Evolutionary conservation across 2,797 vertebrate species (phyloP).

Genomic region (Betta splendens): DNA sequence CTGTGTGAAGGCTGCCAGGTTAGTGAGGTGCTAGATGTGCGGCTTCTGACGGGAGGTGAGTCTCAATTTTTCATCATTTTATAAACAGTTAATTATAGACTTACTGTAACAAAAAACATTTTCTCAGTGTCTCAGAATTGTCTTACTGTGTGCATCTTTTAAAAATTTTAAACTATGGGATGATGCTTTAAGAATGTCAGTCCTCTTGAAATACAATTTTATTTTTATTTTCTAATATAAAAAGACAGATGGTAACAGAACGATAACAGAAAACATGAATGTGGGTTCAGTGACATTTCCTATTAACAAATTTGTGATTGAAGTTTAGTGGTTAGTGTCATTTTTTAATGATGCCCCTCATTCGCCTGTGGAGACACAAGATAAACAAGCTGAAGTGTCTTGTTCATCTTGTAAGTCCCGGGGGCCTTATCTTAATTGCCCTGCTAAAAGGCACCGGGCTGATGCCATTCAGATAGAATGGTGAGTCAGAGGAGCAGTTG

Average conservation of each 20-base stretch:
- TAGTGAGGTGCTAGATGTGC: slow-evolving; percentile 77
- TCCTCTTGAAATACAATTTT: no score
- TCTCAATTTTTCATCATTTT: slow-evolving; percentile 13
- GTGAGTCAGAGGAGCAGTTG: slow-evolving; percentile 53
- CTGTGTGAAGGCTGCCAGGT: slow-evolving; percentile 71
- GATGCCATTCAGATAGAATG: slow-evolving; percentile 46
- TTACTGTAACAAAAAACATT: no score
- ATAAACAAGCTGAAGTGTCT: slow-evolving; percentile 19
- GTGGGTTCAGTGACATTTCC: no score
- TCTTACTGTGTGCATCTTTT: no score
- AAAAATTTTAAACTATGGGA: no score
- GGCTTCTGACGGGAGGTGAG: slow-evolving; percentile 81
- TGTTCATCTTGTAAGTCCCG: slow-evolving; percentile 14
- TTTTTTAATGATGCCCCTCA: no score
- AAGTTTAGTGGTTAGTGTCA: background rate
- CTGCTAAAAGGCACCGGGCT: slow-evolving; percentile 24
- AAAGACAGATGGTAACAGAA: no score
- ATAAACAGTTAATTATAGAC: background rate
- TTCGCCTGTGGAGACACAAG: slow-evolving; percentile 15
- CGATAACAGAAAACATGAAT: no score
- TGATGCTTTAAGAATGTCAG: no score
- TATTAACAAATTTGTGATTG: no score
- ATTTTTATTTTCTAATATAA: no score
- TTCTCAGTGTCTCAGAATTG: no score
- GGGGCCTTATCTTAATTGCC: slow-evolving; percentile 51